phyloP scores from a whole-genome alignment of 2,888 invertebrate genomes.

The Thymelicus lineola region DNA sequence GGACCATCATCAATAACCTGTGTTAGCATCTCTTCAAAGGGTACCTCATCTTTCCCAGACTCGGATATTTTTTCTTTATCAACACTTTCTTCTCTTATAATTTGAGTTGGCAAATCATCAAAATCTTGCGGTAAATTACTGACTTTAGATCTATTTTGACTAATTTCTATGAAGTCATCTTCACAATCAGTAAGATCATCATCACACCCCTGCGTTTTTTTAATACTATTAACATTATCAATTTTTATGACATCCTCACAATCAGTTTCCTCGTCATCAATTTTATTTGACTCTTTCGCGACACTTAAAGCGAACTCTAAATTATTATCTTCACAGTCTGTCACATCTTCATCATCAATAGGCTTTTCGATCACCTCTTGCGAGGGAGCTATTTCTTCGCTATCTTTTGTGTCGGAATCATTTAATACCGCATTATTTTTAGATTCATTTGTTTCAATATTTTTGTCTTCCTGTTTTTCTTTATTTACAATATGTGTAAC shows the following conservation, averaged over 20 bases:
- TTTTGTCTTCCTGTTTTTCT: conserved; percentile 18
- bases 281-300: background rate
- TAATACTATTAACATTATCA: background rate
- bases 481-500: conserved; percentile 8
- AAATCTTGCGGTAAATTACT: conserved; percentile 30
- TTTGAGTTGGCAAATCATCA: conserved; percentile 52
- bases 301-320: conserved; percentile 16
- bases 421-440: conserved; percentile 45
- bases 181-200: conserved; percentile 43
- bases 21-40: conserved; percentile 60
- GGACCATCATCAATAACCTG: conserved; percentile 45
- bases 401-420: conserved; percentile 57
- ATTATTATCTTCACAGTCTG: conserved; percentile 42
- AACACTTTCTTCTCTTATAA: conserved; percentile 45
- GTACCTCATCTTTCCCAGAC: conserved; percentile 19
- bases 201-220: conserved; percentile 6
- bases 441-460: conserved; percentile 42
- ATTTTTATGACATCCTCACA: conserved; percentile 44
- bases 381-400: conserved; percentile 61
- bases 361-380: conserved; percentile 51
- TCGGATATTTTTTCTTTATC: conserved; percentile 35
- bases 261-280: conserved; percentile 45
- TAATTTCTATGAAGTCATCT: conserved; percentile 39
- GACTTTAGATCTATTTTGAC: conserved; percentile 25
- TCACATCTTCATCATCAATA: conserved; percentile 42